Percentiles rank a stretch among this genome's conserved stretches.
These are phyloP conservation scores for Drosophila takahashii DNA, from an alignment of 1,140 invertebrate species.

Conservation along the genomic window DNA sequence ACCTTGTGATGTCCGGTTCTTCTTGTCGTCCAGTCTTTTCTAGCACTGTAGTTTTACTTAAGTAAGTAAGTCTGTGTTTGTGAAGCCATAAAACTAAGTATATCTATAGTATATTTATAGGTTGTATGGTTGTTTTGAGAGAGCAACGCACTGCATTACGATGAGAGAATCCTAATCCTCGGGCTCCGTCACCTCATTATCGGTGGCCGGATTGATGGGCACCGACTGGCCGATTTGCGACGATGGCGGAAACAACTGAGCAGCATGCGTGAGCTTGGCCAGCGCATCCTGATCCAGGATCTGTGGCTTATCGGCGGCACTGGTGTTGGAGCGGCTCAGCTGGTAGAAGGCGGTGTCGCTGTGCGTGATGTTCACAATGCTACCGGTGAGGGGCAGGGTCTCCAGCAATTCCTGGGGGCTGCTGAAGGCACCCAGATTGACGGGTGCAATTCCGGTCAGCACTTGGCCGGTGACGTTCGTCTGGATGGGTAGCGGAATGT, in stretches of 20 bases:
- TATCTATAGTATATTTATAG: constrained; percentile 25
- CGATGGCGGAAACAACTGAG: constrained; percentile 65
- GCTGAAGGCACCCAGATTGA: constrained; percentile 85
- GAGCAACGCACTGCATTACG: constrained; percentile 74
- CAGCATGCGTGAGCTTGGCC: constrained; percentile 65
- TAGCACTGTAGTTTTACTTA: constrained; percentile 64
- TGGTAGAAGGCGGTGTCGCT: constrained; percentile 83
- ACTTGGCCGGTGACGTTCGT: constrained; percentile 86
- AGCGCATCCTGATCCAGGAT: constrained; percentile 60
- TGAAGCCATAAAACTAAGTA: constrained; percentile 41
- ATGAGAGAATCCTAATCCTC: constrained; percentile 40
- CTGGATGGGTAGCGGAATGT: constrained; percentile 86
- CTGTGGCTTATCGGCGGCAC: constrained; percentile 66
- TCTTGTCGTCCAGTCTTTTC: constrained; percentile 69
- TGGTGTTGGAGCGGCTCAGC: constrained; percentile 71
- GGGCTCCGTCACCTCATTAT: constrained; percentile 49
- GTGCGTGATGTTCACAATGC: constrained; percentile 84
- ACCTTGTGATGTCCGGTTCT: constrained; percentile 53
- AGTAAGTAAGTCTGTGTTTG: neutral
- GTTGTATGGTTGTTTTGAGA: constrained; percentile 5
- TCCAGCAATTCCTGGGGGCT: constrained; percentile 77
- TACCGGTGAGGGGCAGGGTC: constrained; percentile 79
- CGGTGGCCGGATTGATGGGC: constrained; percentile 34
- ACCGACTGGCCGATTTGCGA: constrained; percentile 13
- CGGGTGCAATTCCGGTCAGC: constrained; percentile 85